These are phyloP conservation scores for Lycia hirtaria DNA, from an alignment of 2,888 invertebrate genomes.

Conservation along the genomic window DNA sequence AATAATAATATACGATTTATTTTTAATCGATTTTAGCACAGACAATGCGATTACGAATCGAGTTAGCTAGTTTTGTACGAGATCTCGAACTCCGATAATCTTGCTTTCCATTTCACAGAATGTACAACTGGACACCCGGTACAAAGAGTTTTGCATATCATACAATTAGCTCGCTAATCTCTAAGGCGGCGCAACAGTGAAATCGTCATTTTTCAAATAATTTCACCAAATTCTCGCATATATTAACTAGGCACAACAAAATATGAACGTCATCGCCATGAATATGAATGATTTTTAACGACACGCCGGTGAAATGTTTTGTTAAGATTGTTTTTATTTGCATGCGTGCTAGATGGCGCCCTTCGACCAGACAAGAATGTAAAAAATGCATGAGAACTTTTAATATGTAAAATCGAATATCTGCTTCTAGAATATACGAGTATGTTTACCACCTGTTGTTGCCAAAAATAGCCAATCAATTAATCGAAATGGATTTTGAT, in stretches of 20 bases:
- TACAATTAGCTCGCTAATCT: constrained; percentile 28
- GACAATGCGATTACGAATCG: no score
- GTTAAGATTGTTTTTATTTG: constrained; percentile 35
- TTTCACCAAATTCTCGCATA: constrained; percentile 62
- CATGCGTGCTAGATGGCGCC: constrained; percentile 28
- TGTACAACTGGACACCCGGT: background rate
- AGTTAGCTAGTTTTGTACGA: no score
- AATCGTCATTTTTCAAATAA: constrained; percentile 52
- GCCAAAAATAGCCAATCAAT: background rate
- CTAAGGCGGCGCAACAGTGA: constrained; percentile 29
- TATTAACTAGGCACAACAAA: constrained; percentile 45
- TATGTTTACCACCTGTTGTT: no score
- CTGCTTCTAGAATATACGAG: background rate
- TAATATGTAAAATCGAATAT: background rate
- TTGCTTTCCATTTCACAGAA: no score
- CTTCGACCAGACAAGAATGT: constrained; percentile 16
- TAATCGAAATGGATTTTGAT: background rate
- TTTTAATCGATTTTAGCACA: no score
- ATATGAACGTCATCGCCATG: constrained; percentile 49
- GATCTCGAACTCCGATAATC: no score
- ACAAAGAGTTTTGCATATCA: constrained; percentile 10
- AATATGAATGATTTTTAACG: constrained; percentile 61
- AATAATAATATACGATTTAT: no score
- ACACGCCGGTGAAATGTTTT: constrained; percentile 36
- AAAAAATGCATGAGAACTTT: background rate